Percentiles rank a stretch among this genome's conserved stretches.
Evolutionary conservation across 1,140 invertebrate species (phyloP).

Genomic region (Chironomus tepperi): DNA sequence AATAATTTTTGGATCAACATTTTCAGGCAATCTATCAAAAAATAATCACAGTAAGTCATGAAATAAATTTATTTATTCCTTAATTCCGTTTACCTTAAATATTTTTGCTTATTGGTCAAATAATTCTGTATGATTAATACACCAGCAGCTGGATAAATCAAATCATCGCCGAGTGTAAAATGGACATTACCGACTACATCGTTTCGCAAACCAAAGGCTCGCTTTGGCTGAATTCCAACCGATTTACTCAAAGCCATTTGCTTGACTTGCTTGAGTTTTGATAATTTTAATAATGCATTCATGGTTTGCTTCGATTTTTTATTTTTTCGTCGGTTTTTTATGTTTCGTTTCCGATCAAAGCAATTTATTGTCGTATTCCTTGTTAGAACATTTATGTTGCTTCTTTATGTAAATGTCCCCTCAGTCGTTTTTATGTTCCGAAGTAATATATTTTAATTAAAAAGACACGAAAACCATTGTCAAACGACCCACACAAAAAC

Average conservation of each 20-base stretch:
- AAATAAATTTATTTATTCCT: constrained; percentile 41
- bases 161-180: constrained; percentile 49
- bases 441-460: not conserved
- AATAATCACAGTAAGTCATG: constrained; percentile 25
- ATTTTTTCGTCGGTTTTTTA: not conserved
- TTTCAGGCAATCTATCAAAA: constrained; percentile 31
- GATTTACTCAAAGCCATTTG: not conserved
- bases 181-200: constrained; percentile 50
- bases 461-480: not conserved
- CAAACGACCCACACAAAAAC: not conserved
- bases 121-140: constrained; percentile 51
- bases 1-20: constrained; percentile 34
- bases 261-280: not conserved
- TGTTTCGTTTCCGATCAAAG: not conserved
- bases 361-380: not conserved
- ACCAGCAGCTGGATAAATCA: constrained; percentile 54
- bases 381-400: not conserved
- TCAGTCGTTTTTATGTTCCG: not conserved
- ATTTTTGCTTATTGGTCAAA: constrained; percentile 42
- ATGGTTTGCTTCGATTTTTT: not conserved
- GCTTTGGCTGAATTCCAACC: constrained; percentile 42
- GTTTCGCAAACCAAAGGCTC: constrained; percentile 51
- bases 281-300: not conserved
- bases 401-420: not conserved
- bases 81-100: constrained; percentile 42